A percentile compares a stretch with the other conserved stretches of the same genome.
Conservation (phyloP, 1,140 invertebrate species). For the Arctopsyche grandis region DNA sequence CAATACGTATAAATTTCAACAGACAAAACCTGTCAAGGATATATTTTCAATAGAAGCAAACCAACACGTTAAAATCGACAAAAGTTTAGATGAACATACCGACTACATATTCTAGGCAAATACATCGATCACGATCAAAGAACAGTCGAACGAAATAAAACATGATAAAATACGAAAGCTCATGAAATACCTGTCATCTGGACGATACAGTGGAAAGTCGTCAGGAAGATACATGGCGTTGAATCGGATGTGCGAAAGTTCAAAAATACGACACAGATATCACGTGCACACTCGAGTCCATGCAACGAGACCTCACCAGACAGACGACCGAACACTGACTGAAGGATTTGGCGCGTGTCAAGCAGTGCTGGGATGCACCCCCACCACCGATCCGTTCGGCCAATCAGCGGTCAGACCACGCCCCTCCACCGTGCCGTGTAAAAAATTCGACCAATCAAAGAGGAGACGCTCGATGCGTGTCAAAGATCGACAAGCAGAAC, state of each 20-base stretch:
- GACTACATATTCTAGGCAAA: too few relatives aligned
- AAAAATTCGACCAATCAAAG: not conserved
- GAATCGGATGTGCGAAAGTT: not conserved
- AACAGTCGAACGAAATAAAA: too few relatives aligned
- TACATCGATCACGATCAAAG: too few relatives aligned
- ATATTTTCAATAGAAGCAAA: too few relatives aligned
- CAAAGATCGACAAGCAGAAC: too few relatives aligned
- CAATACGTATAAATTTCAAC: too few relatives aligned
- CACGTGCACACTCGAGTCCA: not conserved
- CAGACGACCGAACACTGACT: not conserved
- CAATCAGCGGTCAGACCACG: constrained; percentile 22
- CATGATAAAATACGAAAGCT: too few relatives aligned
- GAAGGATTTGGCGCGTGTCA: not conserved
- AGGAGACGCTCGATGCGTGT: too few relatives aligned
- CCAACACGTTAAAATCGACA: too few relatives aligned
- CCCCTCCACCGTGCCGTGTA: not conserved
- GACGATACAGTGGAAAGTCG: constrained; percentile 30
- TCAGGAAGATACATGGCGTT: constrained; percentile 44
- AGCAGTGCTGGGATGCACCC: not conserved
- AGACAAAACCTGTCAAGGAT: too few relatives aligned
- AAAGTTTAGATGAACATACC: too few relatives aligned
- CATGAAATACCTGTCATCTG: constrained; percentile 34
- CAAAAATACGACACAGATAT: not conserved
- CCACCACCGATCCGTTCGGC: constrained; percentile 9
- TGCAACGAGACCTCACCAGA: not conserved